A percentile compares a stretch with the other conserved stretches of the same genome.
Conservation (phyloP, 2,888 invertebrate species). For the Protophormia terraenovae region DNA sequence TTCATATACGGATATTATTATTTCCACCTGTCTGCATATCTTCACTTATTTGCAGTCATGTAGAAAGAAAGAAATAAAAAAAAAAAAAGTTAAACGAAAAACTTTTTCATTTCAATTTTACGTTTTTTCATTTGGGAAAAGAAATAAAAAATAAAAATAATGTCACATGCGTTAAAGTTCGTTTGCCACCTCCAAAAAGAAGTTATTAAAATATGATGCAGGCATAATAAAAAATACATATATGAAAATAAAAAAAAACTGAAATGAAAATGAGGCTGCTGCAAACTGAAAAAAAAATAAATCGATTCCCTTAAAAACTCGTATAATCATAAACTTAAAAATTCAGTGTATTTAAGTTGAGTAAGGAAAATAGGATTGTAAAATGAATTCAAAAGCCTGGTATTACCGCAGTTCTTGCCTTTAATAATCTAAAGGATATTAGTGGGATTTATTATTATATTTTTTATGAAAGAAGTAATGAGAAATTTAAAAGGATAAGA, state of each 20-base stretch:
- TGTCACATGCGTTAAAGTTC: slow-evolving; percentile 31
- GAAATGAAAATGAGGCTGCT: neutral
- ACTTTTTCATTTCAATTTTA: slow-evolving; percentile 12
- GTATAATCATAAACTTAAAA: neutral
- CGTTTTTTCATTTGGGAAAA: neutral
- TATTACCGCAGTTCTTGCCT: neutral
- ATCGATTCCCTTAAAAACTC: slow-evolving; percentile 8
- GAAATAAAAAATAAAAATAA: slow-evolving; percentile 13
- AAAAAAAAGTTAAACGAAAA: slow-evolving; percentile 20
- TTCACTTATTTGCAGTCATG: slow-evolving; percentile 49
- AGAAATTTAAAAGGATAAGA: no score
- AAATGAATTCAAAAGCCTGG: neutral
- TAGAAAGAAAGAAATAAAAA: neutral
- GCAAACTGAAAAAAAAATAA: neutral
- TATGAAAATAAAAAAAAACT: neutral
- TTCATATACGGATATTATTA: slow-evolving; percentile 44
- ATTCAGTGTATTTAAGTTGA: neutral
- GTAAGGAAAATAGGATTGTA: neutral
- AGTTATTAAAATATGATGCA: neutral
- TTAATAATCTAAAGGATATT: no score
- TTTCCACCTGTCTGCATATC: slow-evolving; percentile 57
- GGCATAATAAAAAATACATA: neutral
- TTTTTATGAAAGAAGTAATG: no score
- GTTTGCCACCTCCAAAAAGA: neutral
- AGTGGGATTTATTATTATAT: no score